Evolutionary conservation across 23 tunicate genomes (phyloP), one percentile per base, ranked within the genome.

Genomic region (Trididemnum nubilum): DNA sequence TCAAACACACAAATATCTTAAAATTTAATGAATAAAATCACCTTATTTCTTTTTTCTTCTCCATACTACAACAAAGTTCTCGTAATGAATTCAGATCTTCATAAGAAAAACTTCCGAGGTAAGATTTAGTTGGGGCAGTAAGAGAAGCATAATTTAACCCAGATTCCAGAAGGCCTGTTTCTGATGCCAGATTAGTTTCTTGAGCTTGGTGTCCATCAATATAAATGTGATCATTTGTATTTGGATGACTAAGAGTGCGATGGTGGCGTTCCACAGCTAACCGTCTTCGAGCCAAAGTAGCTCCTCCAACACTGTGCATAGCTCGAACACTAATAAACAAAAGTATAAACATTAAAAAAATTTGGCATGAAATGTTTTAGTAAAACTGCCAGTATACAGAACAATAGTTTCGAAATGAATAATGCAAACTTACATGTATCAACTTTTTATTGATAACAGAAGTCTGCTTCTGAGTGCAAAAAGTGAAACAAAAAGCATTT

Each of bases 11-110:
- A n/a, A n/a, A n/a, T n/a, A n/a, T n/a, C n/a, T n/a, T n/a, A n/a
- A n/a, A n/a, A n/a, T n/a, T n/a, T n/a, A n/a, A n/a, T n/a, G n/a
- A n/a, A n/a, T n/a, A n/a, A n/a, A n/a, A n/a, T n/a, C n/a, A 89
- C 94, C 94, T 35, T 5, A 89, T 61, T 65, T 83, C 85, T 52
- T 71, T 78, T 38, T 89, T 89, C 81, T 65, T 72, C 0, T 36
- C 64, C 94, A 89, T 89, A 4, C 70, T 39, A 52, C 73, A 83
- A 33, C 58, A 35, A 3, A 89, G 65, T 38, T 89, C 88, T 34
- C 72, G 83, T 51, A 89, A 64, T 2, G 39, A 38, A 32, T 78
- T 74, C n/a, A 89, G 23, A 33, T 89, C 94, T 71, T 87, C 61
- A 38, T 72, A 87, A 1, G 91, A 66, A n/a, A 89, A 73, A 2